These are phyloP conservation scores for Eupleurogrammus muticus DNA, from an alignment of 2,797 vertebrate genomes.

Conservation along the genomic window DNA sequence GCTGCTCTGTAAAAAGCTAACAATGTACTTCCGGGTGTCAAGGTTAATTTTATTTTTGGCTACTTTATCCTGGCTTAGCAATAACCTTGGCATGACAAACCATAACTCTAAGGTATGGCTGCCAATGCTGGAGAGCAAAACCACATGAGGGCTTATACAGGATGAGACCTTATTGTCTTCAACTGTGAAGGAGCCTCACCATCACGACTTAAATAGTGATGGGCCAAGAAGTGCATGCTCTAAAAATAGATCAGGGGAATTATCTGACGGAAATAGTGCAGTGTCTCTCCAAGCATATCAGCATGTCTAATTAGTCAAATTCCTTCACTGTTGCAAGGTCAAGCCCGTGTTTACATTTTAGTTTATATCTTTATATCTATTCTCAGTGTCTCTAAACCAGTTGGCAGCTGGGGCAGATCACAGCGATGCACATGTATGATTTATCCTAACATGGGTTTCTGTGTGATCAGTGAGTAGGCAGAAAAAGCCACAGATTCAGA, in stretches of 20 bases:
- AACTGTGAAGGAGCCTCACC: neutral
- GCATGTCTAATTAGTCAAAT: slow-evolving; percentile 1
- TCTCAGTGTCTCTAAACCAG: slow-evolving; percentile 47
- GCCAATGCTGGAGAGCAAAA: slow-evolving; percentile 11
- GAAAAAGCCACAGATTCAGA: neutral
- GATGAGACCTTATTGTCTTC: neutral
- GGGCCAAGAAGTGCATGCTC: neutral
- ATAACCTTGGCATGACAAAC: slow-evolving; percentile 33
- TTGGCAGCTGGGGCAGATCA: slow-evolving; percentile 57
- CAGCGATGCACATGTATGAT: slow-evolving; percentile 26
- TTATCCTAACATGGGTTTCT: slow-evolving; percentile 39
- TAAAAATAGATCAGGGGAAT: slow-evolving; percentile 12
- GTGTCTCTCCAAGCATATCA: slow-evolving; percentile 5
- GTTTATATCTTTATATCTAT: slow-evolving; percentile 60
- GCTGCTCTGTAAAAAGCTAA: slow-evolving; percentile 5
- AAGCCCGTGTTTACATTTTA: slow-evolving; percentile 29
- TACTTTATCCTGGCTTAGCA: slow-evolving; percentile 6
- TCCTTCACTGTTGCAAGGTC: slow-evolving; percentile 17
- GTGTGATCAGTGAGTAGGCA: slow-evolving; percentile 33
- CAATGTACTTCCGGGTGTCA: neutral
- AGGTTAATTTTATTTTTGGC: slow-evolving; percentile 35
- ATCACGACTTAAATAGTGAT: neutral
- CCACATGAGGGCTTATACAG: slow-evolving; percentile 5
- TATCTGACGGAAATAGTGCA: slow-evolving; percentile 23
- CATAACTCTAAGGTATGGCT: slow-evolving; percentile 2